Evolutionary conservation across 2,888 invertebrate genomes (phyloP).

Genomic region (Amblyjoppa proteus): DNA sequence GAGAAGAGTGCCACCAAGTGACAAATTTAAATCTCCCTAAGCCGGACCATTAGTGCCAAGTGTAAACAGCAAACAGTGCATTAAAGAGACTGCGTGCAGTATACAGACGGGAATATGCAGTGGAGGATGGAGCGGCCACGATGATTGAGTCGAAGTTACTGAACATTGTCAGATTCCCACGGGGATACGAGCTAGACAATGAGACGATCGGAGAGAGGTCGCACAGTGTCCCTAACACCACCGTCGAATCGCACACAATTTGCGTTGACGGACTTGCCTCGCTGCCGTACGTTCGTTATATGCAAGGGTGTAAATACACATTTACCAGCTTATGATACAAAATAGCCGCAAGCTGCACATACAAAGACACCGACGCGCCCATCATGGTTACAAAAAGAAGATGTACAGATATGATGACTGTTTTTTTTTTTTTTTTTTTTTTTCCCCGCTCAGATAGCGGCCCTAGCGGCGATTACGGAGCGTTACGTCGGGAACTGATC

Average conservation of each 20-base stretch:
- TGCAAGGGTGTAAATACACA: constrained; percentile 12
- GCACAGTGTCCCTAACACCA: constrained; percentile 51
- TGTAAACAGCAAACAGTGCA: constrained; percentile 84
- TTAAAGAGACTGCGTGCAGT: constrained; percentile 76
- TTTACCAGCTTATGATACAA: constrained; percentile 14
- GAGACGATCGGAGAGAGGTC: constrained; percentile 65
- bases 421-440: neutral
- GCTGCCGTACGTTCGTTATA: neutral
- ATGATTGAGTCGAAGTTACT: constrained; percentile 61
- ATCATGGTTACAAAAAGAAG: neutral
- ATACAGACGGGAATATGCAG: constrained; percentile 50
- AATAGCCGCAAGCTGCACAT: constrained; percentile 52
- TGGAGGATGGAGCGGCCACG: constrained; percentile 9
- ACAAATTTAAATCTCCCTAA: constrained; percentile 85
- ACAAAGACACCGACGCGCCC: neutral
- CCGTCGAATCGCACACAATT: constrained; percentile 50
- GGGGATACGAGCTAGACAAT: constrained; percentile 79
- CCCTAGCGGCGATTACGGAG: neutral
- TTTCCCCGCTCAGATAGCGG: neutral
- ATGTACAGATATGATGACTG: neutral
- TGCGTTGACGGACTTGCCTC: constrained; percentile 46
- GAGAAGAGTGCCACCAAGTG: constrained; percentile 73
- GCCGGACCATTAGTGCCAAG: constrained; percentile 84
- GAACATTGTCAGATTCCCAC: constrained; percentile 84
- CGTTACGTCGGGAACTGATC: neutral